These are phyloP conservation scores for Tigriopus japonicus DNA, from an alignment of 1,140 invertebrate species.

Conservation along the genomic window DNA sequence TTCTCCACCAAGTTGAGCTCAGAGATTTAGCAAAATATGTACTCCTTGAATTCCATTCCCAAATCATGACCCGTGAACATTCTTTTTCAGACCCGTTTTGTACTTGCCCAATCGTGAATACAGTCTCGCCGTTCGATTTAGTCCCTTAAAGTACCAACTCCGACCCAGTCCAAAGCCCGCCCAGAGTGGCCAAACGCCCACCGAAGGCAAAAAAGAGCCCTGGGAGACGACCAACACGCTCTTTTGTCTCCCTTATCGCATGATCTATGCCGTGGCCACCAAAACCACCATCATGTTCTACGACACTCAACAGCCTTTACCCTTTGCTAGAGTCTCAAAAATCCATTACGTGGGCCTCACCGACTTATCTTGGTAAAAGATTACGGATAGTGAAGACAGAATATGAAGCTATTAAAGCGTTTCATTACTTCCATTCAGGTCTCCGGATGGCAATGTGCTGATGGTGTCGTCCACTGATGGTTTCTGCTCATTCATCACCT, in stretches of 20 bases:
- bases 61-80: not conserved
- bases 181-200: not conserved
- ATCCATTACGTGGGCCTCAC: constrained; percentile 85
- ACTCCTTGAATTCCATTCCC: too few species aligned
- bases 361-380: constrained; percentile 60
- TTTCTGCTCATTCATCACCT: constrained; percentile 75
- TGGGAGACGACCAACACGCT: constrained; percentile 28
- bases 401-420: constrained; percentile 12
- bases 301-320: constrained; percentile 70
- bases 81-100: constrained; percentile 44
- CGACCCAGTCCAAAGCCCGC: constrained; percentile 21
- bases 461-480: constrained; percentile 84
- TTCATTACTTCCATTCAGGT: constrained; percentile 32
- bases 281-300: constrained; percentile 66
- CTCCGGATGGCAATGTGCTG: constrained; percentile 55
- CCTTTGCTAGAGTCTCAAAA: constrained; percentile 65
- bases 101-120: constrained; percentile 54
- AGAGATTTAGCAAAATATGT: too few species aligned
- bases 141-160: constrained; percentile 50
- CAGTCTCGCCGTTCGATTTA: constrained; percentile 59
- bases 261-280: constrained; percentile 76
- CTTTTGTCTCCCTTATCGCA: constrained; percentile 52
- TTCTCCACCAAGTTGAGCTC: too few species aligned
- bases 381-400: not conserved
- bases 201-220: constrained; percentile 20